Conservation (phyloP, 2,888 invertebrate species). For the Lasioglossum pauxillum region DNA sequence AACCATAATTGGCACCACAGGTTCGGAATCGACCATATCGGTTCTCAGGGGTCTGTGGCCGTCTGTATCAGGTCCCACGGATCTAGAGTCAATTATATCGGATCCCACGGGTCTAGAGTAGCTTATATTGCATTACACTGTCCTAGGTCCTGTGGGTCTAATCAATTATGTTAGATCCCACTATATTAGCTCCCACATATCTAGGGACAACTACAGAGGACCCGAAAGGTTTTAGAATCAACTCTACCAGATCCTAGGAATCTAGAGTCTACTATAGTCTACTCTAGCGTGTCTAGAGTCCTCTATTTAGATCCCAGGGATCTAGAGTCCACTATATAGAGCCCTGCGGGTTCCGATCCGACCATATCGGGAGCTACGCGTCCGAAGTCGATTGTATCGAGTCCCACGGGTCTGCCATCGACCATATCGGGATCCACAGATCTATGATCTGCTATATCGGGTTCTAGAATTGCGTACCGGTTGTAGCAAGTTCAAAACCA, state of each 20-base stretch:
- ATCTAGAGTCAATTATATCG: slow-evolving; percentile 8
- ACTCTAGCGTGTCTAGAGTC: neutral
- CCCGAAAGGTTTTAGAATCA: neutral
- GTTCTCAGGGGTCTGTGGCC: slow-evolving; percentile 3
- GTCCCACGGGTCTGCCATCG: neutral
- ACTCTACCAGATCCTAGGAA: neutral
- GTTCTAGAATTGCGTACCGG: neutral
- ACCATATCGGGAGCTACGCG: neutral
- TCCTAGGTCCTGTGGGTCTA: neutral
- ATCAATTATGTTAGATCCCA: neutral
- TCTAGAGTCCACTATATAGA: neutral
- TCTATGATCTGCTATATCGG: neutral
- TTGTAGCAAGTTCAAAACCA: neutral
- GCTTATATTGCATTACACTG: neutral
- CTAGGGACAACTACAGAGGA: neutral
- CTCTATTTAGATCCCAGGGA: neutral
- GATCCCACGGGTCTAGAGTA: slow-evolving; percentile 8
- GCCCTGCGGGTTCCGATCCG: neutral
- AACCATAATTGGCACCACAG: slow-evolving; percentile 5
- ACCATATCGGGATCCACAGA: neutral
- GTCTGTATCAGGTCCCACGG: slow-evolving; percentile 2
- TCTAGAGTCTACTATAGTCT: neutral
- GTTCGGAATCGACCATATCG: slow-evolving; percentile 5
- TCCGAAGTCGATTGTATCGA: neutral
- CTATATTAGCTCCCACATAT: neutral